Percentiles rank a stretch among this genome's conserved stretches.
phyloP scores from a whole-genome alignment of 1,140 invertebrate genomes.

The Dinoponera quadriceps region DNA sequence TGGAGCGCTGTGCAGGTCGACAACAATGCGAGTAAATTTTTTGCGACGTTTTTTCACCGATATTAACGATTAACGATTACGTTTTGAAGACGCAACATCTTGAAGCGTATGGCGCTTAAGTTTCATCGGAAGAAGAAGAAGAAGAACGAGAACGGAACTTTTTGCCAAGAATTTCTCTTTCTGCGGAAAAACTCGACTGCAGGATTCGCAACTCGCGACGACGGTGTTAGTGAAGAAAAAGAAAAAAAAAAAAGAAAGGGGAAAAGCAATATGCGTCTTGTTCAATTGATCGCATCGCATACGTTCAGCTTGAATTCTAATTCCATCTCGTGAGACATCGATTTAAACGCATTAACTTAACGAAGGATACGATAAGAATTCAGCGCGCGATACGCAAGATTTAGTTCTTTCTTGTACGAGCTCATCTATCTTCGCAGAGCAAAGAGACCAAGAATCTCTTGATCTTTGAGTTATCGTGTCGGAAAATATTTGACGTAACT shows the following conservation, averaged over 20 bases:
- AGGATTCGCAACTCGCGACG: constrained; percentile 15
- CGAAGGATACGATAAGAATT: not conserved
- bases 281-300: constrained; percentile 59
- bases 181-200: constrained; percentile 27
- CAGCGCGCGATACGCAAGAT: not conserved
- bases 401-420: constrained; percentile 5
- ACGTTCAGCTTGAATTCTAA: constrained; percentile 57
- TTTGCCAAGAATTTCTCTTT: constrained; percentile 38
- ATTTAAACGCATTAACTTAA: constrained; percentile 26
- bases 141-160: constrained; percentile 20
- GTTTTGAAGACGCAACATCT: constrained; percentile 16
- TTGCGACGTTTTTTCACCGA: constrained; percentile 18
- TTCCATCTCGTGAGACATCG: constrained; percentile 62
- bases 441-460: not conserved
- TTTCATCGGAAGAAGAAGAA: constrained; percentile 13
- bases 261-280: constrained; percentile 62
- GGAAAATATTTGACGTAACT: not conserved
- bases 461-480: not conserved
- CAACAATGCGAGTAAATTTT: constrained; percentile 59
- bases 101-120: constrained; percentile 25
- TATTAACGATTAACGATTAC: constrained; percentile 28
- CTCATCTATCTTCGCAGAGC: not conserved
- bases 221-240: constrained; percentile 31
- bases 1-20: constrained; percentile 69
- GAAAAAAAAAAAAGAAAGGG: constrained; percentile 38